Percentiles rank a stretch among this genome's conserved stretches.
Evolutionary conservation across 2,888 invertebrate genomes (phyloP).

Genomic region (Phytoseiulus persimilis): DNA sequence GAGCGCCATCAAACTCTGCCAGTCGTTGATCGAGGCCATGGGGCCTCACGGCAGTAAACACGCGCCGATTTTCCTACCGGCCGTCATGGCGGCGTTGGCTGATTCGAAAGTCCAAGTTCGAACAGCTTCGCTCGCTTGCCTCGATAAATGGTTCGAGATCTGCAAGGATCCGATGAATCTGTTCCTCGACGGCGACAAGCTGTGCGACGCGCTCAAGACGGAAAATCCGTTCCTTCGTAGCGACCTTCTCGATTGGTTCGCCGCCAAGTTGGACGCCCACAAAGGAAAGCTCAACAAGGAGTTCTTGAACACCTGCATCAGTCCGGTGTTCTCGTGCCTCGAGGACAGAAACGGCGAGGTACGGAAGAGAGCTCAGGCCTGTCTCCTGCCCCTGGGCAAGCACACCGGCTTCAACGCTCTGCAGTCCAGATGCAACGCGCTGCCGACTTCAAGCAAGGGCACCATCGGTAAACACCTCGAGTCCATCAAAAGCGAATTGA

Average conservation of each 20-base stretch:
- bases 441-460: constrained; percentile 26
- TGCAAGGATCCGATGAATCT: constrained; percentile 63
- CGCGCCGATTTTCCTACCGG: constrained; percentile 71
- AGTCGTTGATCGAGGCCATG: constrained; percentile 70
- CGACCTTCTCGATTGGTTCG: constrained; percentile 76
- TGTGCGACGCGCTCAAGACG: constrained; percentile 71
- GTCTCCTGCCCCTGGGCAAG: constrained; percentile 82
- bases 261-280: constrained; percentile 64
- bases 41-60: constrained; percentile 71
- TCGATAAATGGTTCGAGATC: constrained; percentile 74
- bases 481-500: constrained; percentile 6
- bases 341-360: constrained; percentile 88
- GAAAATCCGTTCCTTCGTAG: constrained; percentile 74
- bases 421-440: constrained; percentile 5
- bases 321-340: constrained; percentile 67
- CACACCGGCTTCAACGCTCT: constrained; percentile 66
- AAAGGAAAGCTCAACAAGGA: constrained; percentile 69
- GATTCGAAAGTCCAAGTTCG: constrained; percentile 74
- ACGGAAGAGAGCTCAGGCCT: constrained; percentile 77
- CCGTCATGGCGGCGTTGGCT: constrained; percentile 61
- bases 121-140: constrained; percentile 67
- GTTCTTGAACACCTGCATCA: constrained; percentile 62
- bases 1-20: constrained; percentile 71
- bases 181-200: constrained; percentile 78
- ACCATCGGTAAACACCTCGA: constrained; percentile 31